These are phyloP conservation scores for Irena cyanogastra DNA, from an alignment of 2,113 vertebrate species.

Conservation along the genomic window DNA sequence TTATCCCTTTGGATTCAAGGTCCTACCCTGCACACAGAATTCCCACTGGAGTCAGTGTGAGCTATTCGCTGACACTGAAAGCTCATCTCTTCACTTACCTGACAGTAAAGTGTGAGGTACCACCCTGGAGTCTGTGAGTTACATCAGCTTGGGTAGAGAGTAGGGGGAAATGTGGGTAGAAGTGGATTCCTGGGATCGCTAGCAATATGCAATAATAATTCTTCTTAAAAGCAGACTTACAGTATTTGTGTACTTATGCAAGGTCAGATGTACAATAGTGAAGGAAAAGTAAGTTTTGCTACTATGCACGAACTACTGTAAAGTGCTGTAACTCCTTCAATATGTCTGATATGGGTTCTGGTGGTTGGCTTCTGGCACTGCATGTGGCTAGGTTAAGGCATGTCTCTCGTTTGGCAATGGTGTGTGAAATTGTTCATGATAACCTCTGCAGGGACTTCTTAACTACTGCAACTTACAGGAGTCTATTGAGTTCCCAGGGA, in stretches of 20 bases:
- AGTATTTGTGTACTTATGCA: neutral
- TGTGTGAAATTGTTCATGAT: neutral
- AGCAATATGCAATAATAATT: neutral
- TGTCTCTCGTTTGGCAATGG: neutral
- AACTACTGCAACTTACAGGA: neutral
- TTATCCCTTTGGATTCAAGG: neutral
- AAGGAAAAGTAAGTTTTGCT: neutral
- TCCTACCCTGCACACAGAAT: neutral
- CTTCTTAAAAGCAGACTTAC: neutral
- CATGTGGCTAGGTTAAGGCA: neutral
- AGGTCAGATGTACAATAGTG: neutral
- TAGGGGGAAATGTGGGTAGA: neutral
- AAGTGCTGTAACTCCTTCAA: neutral
- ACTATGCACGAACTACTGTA: neutral
- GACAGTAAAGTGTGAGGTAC: neutral
- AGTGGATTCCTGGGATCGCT: neutral
- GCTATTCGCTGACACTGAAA: neutral
- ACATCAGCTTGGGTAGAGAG: neutral
- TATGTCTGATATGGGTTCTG: neutral
- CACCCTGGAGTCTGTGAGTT: neutral
- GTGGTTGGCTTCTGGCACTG: neutral
- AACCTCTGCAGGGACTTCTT: neutral
- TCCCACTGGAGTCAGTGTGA: neutral
- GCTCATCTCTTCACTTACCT: neutral
- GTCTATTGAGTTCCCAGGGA: neutral